Conservation (phyloP, 1,140 invertebrate species). For the Pseudomyrmex gracilis region DNA sequence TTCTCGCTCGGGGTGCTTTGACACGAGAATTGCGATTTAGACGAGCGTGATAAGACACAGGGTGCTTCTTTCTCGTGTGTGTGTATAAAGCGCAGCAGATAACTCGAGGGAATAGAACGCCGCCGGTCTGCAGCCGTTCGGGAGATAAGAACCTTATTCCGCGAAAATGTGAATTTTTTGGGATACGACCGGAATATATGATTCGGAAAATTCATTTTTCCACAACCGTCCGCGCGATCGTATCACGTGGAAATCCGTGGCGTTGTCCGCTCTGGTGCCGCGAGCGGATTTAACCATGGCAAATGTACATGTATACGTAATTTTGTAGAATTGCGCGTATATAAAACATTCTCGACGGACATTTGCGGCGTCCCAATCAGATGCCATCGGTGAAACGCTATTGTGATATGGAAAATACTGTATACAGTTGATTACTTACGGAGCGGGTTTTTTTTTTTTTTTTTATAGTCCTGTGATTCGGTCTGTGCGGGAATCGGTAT, state of each 20-base stretch:
- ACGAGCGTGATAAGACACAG: slow-evolving; percentile 8
- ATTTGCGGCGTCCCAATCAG: too few species aligned
- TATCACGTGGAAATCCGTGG: slow-evolving; percentile 9
- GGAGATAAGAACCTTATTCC: slow-evolving; percentile 32
- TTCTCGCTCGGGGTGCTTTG: background rate
- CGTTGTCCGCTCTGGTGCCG: background rate
- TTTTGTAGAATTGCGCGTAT: slow-evolving; percentile 1
- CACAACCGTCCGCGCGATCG: background rate
- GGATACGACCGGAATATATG: slow-evolving; percentile 7
- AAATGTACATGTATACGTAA: background rate
- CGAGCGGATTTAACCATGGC: background rate
- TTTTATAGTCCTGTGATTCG: too few species aligned
- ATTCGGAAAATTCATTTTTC: slow-evolving; percentile 30
- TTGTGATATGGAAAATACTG: too few species aligned
- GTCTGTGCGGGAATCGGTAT: too few species aligned
- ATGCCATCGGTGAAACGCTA: too few species aligned
- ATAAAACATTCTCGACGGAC: background rate
- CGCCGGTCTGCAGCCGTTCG: background rate
- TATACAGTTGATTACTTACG: too few species aligned
- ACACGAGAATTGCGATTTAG: background rate
- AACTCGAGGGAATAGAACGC: background rate
- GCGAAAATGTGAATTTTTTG: slow-evolving; percentile 37
- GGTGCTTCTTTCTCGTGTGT: background rate
- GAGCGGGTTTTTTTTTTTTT: too few species aligned
- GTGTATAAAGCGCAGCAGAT: background rate